phyloP scores from a whole-genome alignment of 23 tunicate species.

The Aplidium turbinatum region DNA sequence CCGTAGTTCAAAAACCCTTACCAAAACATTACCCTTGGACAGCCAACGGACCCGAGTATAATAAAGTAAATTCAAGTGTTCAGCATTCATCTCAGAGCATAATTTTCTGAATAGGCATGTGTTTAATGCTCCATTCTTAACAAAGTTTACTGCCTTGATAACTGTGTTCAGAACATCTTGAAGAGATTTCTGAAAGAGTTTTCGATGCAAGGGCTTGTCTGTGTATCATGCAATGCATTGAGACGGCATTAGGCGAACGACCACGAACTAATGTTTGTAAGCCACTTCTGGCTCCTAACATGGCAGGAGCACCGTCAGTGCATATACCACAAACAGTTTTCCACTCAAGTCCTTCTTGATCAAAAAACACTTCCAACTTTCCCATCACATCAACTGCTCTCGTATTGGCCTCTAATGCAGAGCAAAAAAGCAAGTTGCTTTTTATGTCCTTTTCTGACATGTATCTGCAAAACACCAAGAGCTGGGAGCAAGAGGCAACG shows the following conservation, averaged over 20 bases:
- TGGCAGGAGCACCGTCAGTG: slow-evolving; percentile 68
- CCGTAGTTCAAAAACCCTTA: slow-evolving; percentile 44
- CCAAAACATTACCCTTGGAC: slow-evolving; percentile 41
- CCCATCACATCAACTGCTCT: slow-evolving; percentile 38
- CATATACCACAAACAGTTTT: slow-evolving; percentile 41
- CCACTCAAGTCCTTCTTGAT: slow-evolving; percentile 37
- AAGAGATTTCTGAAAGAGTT: slow-evolving; percentile 55
- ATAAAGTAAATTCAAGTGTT: slow-evolving; percentile 52
- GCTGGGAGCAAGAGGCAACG: slow-evolving; percentile 42
- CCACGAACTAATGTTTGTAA: slow-evolving; percentile 40
- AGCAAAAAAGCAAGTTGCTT: slow-evolving; percentile 31
- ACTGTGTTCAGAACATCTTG: slow-evolving; percentile 53
- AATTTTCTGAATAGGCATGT: slow-evolving; percentile 57
- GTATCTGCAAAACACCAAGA: slow-evolving; percentile 29
- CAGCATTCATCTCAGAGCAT: slow-evolving; percentile 51
- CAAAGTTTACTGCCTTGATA: slow-evolving; percentile 63
- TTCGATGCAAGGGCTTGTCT: slow-evolving; percentile 59
- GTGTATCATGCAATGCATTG: slow-evolving; percentile 65
- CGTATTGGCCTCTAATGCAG: slow-evolving; percentile 27
- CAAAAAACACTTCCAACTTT: slow-evolving; percentile 30
- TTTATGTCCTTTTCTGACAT: slow-evolving; percentile 23
- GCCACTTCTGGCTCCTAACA: slow-evolving; percentile 60
- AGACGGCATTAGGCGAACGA: slow-evolving; percentile 40
- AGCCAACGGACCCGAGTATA: slow-evolving; percentile 46
- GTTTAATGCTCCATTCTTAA: slow-evolving; percentile 52